Conservation (phyloP, 2,888 invertebrate species). For the Epsilonema sp. region DNA sequence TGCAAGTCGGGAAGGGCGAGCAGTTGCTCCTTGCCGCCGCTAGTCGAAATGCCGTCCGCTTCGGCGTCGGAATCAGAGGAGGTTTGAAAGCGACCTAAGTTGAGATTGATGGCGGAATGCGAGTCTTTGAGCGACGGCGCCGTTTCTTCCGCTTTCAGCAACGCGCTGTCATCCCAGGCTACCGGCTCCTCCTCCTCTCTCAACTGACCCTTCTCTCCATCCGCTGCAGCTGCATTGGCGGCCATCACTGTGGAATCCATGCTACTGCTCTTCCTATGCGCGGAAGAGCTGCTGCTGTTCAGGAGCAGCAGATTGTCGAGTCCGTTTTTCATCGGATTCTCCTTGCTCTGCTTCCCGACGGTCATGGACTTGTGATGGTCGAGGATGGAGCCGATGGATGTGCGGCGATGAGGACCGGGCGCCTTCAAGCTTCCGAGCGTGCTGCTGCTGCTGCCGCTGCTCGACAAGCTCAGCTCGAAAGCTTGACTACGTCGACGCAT, state of each 20-base stretch:
- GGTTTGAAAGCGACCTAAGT: too few species aligned
- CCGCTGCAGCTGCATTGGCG: too few species aligned
- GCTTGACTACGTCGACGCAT: neutral
- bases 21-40: too few species aligned
- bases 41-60: too few species aligned
- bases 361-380: neutral
- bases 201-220: too few species aligned
- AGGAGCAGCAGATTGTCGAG: too few species aligned
- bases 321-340: neutral
- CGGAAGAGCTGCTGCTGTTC: too few species aligned
- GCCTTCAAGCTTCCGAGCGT: neutral
- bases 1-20: too few species aligned
- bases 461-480: neutral
- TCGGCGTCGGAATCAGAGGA: too few species aligned
- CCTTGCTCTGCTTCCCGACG: neutral
- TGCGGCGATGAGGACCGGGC: neutral
- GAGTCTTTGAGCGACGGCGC: neutral
- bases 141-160: too few species aligned
- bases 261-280: constrained; percentile 10
- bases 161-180: too few species aligned
- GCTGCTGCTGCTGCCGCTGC: neutral
- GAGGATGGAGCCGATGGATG: constrained; percentile 1
- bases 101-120: neutral
- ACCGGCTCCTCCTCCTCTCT: too few species aligned
- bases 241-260: constrained; percentile 25